Evolutionary conservation across 2,113 vertebrate species (phyloP), one percentile per base, ranked within the genome.

Genomic region (Calidris pugnax): DNA sequence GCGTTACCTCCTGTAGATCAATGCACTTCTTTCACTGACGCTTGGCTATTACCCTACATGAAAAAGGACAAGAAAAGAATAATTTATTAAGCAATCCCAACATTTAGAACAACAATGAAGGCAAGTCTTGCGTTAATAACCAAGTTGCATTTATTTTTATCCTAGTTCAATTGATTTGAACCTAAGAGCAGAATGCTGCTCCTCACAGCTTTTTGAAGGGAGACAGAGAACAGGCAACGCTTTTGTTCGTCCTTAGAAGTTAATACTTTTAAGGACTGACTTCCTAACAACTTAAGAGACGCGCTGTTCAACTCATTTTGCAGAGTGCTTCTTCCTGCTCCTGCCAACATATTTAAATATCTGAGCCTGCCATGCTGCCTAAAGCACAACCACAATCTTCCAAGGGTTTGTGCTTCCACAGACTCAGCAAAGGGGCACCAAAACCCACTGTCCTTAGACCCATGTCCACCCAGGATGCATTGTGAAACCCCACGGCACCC

Each of bases 301-400:
- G 79, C 1, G 0, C 50, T 35, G 82, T 73, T 80, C 64, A 64
- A 20, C 83, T 85, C 76, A 77, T 68, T 90, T 92, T 30, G 22
- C 71, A 39, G 48, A 59, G 43, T 21, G 50, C 13, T 87, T 66
- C 78, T 93, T 91, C 82, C 20, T 87, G 53, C 83, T 68, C 3
- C 71, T 89, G 91, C 89, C 89, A 93, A 53, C 39, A 1, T 21
- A 95, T 94, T 94, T 89, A 60, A 97, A 96, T 91, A 72, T 32
- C 43, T 24, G 47, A 94, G 96, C 56, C 84, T 94, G 68, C 75
- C 56, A 22, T 11, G 41, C 79, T 90, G 91, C 91, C 77, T 87
- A 35, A 53, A 96, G 89, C 89, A 76, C 73, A 92, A 79, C 56
- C 48, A 41, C 73, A 57, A 2, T 7, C 20, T 90, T 78, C 35